A percentile compares a stretch with the other conserved stretches of the same genome.
Conservation (phyloP, 2,113 vertebrate genomes). For the Phainopepla nitens region DNA sequence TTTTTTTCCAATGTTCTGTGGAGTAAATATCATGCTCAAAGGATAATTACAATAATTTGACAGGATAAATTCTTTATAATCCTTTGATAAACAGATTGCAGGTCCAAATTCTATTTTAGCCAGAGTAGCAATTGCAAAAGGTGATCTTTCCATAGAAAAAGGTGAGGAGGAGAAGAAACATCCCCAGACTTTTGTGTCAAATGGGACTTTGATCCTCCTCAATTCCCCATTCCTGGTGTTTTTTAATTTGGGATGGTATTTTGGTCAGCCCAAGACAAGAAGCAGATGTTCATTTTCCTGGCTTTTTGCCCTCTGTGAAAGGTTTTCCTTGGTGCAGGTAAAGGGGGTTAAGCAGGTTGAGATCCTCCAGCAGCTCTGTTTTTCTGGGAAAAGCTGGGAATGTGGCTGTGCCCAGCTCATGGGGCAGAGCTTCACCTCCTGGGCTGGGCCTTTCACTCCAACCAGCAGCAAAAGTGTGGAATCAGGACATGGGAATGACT, state of each 20-base stretch:
- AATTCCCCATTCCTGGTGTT: not conserved
- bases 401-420: not conserved
- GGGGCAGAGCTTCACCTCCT: not conserved
- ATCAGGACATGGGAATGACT: slow-evolving; percentile 20
- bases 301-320: not conserved
- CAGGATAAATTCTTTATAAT: not conserved
- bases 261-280: not conserved
- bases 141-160: not conserved
- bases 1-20: not conserved
- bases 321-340: not conserved
- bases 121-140: not conserved
- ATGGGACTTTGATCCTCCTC: not conserved
- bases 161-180: not conserved
- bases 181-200: not conserved
- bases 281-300: not conserved
- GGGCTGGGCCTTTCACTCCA: not conserved
- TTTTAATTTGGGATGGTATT: not conserved
- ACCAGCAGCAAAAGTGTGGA: not conserved
- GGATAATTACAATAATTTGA: not conserved
- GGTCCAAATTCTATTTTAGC: not conserved
- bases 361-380: not conserved
- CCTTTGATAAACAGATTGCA: not conserved
- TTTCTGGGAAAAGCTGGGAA: not conserved
- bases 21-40: not conserved
- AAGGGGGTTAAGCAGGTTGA: not conserved